Evolutionary conservation across 2,888 invertebrate genomes (phyloP).

Genomic region (Torymus tubicola): DNA sequence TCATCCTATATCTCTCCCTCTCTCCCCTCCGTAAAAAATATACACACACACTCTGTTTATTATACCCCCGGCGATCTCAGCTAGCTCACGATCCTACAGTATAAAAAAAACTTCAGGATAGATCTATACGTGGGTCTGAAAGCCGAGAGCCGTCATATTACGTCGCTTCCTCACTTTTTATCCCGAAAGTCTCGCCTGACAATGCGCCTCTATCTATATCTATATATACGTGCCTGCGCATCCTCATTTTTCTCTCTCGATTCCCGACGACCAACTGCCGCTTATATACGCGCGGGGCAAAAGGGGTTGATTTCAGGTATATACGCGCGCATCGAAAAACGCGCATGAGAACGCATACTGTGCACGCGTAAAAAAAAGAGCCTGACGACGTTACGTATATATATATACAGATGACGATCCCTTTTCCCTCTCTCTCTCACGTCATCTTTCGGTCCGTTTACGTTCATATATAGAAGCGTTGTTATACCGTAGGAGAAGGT

Average conservation of each 20-base stretch:
- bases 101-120: too few relatives aligned
- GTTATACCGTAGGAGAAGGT: too few relatives aligned
- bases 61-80: too few relatives aligned
- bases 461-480: too few relatives aligned
- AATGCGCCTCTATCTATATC: neutral
- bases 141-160: conserved; percentile 26
- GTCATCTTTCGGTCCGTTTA: too few relatives aligned
- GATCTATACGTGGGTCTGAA: neutral
- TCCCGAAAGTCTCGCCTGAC: conserved; percentile 30
- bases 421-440: too few relatives aligned
- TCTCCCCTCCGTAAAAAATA: too few relatives aligned
- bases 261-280: conserved; percentile 52
- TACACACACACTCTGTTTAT: too few relatives aligned
- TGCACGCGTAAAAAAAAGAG: neutral
- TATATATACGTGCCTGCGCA: conserved; percentile 50
- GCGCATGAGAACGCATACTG: conserved; percentile 54
- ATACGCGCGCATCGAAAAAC: conserved; percentile 56
- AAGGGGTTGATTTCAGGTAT: conserved; percentile 56
- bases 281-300: conserved; percentile 9
- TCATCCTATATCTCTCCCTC: too few relatives aligned
- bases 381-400: too few relatives aligned
- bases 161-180: conserved; percentile 31
- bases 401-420: too few relatives aligned
- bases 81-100: too few relatives aligned
- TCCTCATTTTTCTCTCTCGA: conserved; percentile 50